phyloP scores from a whole-genome alignment of 2,113 vertebrate genomes.

The Nansenia antarctica region DNA sequence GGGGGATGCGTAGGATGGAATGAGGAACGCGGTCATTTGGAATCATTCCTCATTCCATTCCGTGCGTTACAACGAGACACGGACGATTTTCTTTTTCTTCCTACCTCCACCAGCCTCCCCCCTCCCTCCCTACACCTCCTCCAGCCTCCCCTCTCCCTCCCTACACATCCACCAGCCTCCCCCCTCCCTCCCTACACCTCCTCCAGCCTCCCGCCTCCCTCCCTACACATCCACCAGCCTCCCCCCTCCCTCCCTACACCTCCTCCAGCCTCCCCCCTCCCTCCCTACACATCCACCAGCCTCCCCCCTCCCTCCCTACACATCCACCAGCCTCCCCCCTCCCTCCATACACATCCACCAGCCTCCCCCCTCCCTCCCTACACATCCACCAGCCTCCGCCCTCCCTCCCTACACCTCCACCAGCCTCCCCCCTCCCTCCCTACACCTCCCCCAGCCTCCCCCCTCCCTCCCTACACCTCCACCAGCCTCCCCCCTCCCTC shows the following conservation, averaged over 20 bases:
- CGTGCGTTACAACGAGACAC: no score
- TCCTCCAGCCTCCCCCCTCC: not conserved
- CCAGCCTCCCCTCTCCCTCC: not conserved
- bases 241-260: not conserved
- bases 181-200: conserved; percentile 2
- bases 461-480: not conserved
- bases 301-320: conserved; percentile 21
- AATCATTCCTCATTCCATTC: no score
- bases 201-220: not conserved
- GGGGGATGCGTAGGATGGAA: no score
- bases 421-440: not conserved
- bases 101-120: no score
- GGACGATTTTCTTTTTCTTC: no score
- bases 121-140: no score
- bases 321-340: conserved; percentile 24
- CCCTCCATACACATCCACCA: not conserved
- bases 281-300: conserved; percentile 9
- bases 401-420: not conserved
- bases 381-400: not conserved
- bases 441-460: conserved; percentile 11
- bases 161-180: conserved; percentile 19
- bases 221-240: not conserved
- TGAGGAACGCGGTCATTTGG: no score
- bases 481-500: not conserved
- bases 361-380: not conserved